Base-by-base conservation (phyloP, 2,888 invertebrate genomes). In the Apomyelois bistriatella region DNA sequence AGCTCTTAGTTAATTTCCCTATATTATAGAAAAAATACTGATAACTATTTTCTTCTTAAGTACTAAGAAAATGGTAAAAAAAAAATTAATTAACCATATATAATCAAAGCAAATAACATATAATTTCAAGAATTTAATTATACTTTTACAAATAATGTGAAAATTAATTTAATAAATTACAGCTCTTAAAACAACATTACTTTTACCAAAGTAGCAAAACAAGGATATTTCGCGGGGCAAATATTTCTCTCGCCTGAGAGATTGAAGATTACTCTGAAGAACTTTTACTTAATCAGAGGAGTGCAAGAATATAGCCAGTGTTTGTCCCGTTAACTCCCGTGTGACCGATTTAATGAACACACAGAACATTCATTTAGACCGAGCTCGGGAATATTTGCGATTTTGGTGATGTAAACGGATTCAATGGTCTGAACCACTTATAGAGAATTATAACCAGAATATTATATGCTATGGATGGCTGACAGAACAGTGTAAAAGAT, bases 291-390 rank as follows among this genome's bases (percentile, higher is more conserved):
- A 46, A 32, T 46, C 32, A 15, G 16, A 46, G 46, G 46, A 32
- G 28, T 46, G 9, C 9, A 10, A 7, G 32, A 4, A 13, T 10
- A 17, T 16, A 16, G 16, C 17, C 17, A 32, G 1, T 43, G 46
- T 15, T 15, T 9, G 8, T 3, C 8, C 3, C 9, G 15, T 15
- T 32, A 9, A 6, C 15, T 35, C 46, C 32, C 46, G 16, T n/a
- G 32, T 62, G 61, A 60, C 58, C 58, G 57, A 58, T 58, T 63
- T 59, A 57, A 56, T 56, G 61, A 58, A 55, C 49, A 49, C 5
- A 37, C 49, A 32, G 32, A 43, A 46, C 46, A 32, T 16, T 46
- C 46, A 46, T 46, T 46, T 32, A 32, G 15, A 30, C 46, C 46
- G 32, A 9, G 15, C 10, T 35, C 13, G 9, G 30, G 30, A 22